Base-by-base conservation (phyloP, 2,797 vertebrate genomes). In the Chelidonichthys spinosus region DNA sequence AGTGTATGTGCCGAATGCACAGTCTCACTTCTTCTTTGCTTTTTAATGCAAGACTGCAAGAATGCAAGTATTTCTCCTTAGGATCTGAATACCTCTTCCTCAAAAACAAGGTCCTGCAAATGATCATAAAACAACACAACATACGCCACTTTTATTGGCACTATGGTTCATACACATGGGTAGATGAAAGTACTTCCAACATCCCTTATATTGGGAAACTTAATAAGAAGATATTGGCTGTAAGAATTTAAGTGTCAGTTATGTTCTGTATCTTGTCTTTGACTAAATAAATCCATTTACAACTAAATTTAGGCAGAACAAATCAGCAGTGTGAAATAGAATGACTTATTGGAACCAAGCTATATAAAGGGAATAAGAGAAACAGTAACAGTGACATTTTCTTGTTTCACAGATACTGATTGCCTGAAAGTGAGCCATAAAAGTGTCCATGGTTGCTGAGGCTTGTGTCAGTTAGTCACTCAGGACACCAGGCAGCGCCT, bases 401-500 rank as follows among this genome's bases (percentile, higher is more conserved):
- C 39, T 46, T 53, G 44, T 50, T 47, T 49, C 44, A 49, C 40
- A 39, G 65, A 68, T 49, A n/a, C 32, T 63, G 61, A 33, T 42
- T 3, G 64, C 35, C 64, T 72, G 70, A 72, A 79, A 62, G 58
- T 8, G 49, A 81, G 80, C 59, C 53, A 60, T 72, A 6, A 68
- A 80, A 68, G 69, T 78, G 82, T 73, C 18, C 73, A 71, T 68
- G 53, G 68, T 76, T 46, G 63, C 67, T 53, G 76, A 70, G 42
- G 53, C 68, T 66, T 18, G 63, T 67, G 62, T 73, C 52, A 50
- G 67, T 77, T 74, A 73, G 69, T 83, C 78, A 82, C 62, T 76
- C 70, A 39, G 61, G 74, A 18, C 76, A 71, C 78, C 72, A 61
- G 71, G 76, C 64, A 49, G 69, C 69, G 74, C 76, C 61, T 42